These are phyloP conservation scores for Acanthacorydalis orientalis DNA, from an alignment of 2,888 invertebrate species.

Conservation along the genomic window DNA sequence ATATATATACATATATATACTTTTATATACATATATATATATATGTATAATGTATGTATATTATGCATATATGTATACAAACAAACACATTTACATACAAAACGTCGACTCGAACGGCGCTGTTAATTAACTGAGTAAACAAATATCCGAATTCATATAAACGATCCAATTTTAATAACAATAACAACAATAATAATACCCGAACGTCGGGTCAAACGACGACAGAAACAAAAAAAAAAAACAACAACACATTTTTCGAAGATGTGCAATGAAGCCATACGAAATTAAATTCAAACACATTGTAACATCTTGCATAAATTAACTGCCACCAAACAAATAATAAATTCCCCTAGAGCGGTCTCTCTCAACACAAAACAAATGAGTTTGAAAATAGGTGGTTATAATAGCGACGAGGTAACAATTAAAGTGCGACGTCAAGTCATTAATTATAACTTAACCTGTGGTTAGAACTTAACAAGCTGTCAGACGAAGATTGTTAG, in stretches of 20 bases:
- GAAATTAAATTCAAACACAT: background rate
- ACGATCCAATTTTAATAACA: background rate
- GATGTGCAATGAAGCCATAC: background rate
- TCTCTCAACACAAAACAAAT: slow-evolving; percentile 5
- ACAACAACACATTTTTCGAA: background rate
- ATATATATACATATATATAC: no score
- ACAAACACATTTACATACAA: no score
- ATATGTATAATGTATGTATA: no score
- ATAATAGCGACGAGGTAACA: slow-evolving; percentile 30
- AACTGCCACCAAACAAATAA: slow-evolving; percentile 5
- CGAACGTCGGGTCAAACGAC: no score
- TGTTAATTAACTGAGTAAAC: no score
- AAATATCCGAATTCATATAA: no score
- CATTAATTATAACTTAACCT: slow-evolving; percentile 34
- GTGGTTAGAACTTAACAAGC: slow-evolving; percentile 34
- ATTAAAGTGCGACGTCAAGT: slow-evolving; percentile 29
- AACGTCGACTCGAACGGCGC: no score
- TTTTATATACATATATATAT: no score
- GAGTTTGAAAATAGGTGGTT: slow-evolving; percentile 12
- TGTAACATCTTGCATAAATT: background rate
- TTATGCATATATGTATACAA: no score
- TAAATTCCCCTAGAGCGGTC: slow-evolving; percentile 2
- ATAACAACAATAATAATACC: background rate
- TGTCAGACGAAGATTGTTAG: slow-evolving; percentile 33
- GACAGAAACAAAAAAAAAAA: background rate